These are phyloP conservation scores for Galaxias olidus DNA, from an alignment of 2,797 vertebrate species.

Conservation along the genomic window DNA sequence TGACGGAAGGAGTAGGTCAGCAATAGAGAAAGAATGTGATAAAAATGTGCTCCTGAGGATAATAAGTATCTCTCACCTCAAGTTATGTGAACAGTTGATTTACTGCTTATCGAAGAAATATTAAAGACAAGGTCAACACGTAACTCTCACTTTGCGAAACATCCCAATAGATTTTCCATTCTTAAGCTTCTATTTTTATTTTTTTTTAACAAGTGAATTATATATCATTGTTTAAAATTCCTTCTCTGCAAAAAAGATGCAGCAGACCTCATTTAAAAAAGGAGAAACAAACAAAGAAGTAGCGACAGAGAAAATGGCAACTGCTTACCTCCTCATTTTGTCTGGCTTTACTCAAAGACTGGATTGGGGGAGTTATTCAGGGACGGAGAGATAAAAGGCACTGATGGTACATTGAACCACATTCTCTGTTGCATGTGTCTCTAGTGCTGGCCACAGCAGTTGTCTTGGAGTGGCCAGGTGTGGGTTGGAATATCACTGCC, in stretches of 20 bases:
- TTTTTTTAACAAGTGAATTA: background rate
- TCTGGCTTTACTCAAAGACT: conserved; percentile 28
- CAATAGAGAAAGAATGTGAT: conserved; percentile 40
- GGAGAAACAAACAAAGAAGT: no score
- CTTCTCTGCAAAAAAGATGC: conserved; percentile 4
- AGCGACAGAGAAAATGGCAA: no score
- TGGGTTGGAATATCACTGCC: conserved; percentile 14
- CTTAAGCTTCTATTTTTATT: no score
- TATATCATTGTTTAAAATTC: background rate
- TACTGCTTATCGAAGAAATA: background rate
- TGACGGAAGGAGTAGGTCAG: conserved; percentile 54
- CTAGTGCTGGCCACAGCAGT: background rate
- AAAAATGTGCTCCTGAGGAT: conserved; percentile 8
- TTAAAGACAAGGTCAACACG: background rate
- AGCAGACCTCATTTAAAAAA: conserved; percentile 20
- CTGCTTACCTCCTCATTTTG: conserved; percentile 8
- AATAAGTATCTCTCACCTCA: conserved; percentile 19
- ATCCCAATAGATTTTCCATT: no score
- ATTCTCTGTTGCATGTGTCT: background rate
- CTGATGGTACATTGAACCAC: background rate
- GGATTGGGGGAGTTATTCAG: conserved; percentile 11
- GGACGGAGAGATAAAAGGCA: conserved; percentile 28
- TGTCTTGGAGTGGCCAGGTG: conserved; percentile 9
- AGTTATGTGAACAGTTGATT: conserved; percentile 2
- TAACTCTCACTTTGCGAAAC: background rate